Evolutionary conservation across 2,113 vertebrate genomes (phyloP), one percentile per base, ranked within the genome.

Genomic region (Forbesichthys papilliferus): DNA sequence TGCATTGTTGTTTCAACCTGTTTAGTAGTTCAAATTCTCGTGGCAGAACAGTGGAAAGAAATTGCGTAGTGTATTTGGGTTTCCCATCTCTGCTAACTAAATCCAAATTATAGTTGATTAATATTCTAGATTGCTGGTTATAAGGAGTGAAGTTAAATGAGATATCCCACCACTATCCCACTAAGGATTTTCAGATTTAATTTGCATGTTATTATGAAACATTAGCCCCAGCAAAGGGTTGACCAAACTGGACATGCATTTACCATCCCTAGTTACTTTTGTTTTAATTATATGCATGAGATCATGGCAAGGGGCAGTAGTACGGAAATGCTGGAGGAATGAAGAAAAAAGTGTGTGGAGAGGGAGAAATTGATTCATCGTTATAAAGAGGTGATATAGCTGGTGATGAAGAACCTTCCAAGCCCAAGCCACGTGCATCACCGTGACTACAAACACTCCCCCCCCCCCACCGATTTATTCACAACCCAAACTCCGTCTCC

Each of bases 251-350:
- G 71, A 83, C 70, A 83, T 84, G 87, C 77, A 83, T 5, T 27
- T 42, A 42, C 36, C 36, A 73, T 85, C 77, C 59, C 61, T 58
- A 68, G 76, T 61, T 86, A 66, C 74, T 74, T 87, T 81, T 88
- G 84, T 87, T 77, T 88, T 89, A 88, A 89, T 88, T 75, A 82
- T 86, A 86, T 87, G 76, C 84, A 89, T 89, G 81, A 79, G 76
- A 87, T 86, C 72, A 72, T 72, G 64, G 72, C 84, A 63, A 57
- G 75, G 62, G 73, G 81, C 60, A 62, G 84, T 79, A 58, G 61
- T 53, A 66, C 66, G 78, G 71, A 64, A 74, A 66, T 61, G 74
- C 68, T 71, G 46, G 62, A 76, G 61, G 73, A 71, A 69, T 56
- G 63, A 79, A 51, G 36, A 48, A 69, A 46, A 20, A 66, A 66